These are phyloP conservation scores for Cotesia glomerata DNA, from an alignment of 1,140 invertebrate species.

Conservation along the genomic window DNA sequence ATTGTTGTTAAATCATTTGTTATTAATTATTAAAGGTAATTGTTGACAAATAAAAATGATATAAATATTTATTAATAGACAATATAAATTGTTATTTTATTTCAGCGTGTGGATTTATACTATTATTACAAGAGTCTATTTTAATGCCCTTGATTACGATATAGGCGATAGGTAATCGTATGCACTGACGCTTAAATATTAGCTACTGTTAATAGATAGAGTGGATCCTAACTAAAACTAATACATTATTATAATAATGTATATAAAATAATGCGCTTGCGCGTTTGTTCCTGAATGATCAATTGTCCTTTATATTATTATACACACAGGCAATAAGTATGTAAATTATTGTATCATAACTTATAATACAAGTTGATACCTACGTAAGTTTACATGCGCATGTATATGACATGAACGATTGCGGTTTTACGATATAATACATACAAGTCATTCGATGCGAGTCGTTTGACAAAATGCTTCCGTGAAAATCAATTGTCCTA, in stretches of 20 bases:
- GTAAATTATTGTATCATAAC: slow-evolving; percentile 8
- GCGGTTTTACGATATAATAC: background rate
- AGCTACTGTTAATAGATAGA: background rate
- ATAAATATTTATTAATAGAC: too few species aligned
- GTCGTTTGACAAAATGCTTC: background rate
- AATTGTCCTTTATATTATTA: slow-evolving; percentile 15
- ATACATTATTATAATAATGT: too few species aligned
- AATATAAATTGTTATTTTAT: too few species aligned
- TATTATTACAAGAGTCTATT: too few species aligned
- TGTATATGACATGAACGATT: background rate
- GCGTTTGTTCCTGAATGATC: background rate
- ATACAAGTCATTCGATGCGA: background rate
- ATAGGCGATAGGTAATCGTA: too few species aligned
- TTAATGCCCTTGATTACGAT: background rate
- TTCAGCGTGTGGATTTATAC: too few species aligned
- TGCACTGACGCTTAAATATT: too few species aligned
- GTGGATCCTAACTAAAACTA: background rate
- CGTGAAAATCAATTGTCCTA: background rate
- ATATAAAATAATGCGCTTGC: slow-evolving; percentile 17
- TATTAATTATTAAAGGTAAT: too few species aligned
- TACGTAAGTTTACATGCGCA: too few species aligned
- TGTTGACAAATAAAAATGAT: too few species aligned
- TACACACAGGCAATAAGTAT: background rate
- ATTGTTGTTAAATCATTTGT: too few species aligned
- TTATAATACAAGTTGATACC: too few species aligned